phyloP scores from a whole-genome alignment of 2,113 vertebrate genomes.

The Rhea americana region DNA sequence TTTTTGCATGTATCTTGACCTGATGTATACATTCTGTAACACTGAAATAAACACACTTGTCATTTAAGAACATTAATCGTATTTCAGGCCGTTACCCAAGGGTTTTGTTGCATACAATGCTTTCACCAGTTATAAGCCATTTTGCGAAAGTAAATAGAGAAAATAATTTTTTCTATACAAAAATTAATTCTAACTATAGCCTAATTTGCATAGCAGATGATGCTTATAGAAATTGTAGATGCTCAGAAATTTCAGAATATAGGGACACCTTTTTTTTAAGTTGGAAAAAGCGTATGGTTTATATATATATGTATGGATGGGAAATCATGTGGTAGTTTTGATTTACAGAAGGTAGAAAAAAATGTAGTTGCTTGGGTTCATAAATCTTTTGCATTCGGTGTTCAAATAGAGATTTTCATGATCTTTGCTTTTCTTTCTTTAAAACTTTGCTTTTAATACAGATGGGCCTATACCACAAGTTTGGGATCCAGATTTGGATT shows the following conservation, averaged over 20 bases:
- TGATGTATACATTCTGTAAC: neutral
- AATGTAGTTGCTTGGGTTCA: slow-evolving; percentile 3
- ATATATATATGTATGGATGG: neutral
- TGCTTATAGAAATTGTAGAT: neutral
- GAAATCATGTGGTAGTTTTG: slow-evolving; percentile 59
- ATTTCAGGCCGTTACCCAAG: slow-evolving; percentile 30
- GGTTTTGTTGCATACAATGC: neutral
- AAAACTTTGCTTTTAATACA: slow-evolving; percentile 19
- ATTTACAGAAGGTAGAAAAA: slow-evolving; percentile 23
- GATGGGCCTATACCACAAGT: neutral
- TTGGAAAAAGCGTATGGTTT: slow-evolving; percentile 34
- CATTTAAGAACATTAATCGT: slow-evolving; percentile 46
- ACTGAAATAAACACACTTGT: slow-evolving; percentile 19
- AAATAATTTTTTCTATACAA: neutral
- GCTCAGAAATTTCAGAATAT: neutral
- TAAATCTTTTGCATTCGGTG: slow-evolving; percentile 47
- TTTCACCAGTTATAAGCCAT: neutral
- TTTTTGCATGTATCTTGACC: neutral
- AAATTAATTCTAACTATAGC: neutral
- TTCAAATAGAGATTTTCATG: slow-evolving; percentile 36
- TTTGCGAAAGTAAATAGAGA: neutral
- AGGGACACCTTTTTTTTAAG: neutral
- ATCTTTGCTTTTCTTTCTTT: slow-evolving; percentile 25
- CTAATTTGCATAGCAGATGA: neutral
- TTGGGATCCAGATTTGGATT: slow-evolving; percentile 54